Conservation (phyloP, 2,797 vertebrate species). For the Eulemur coronatus region DNA sequence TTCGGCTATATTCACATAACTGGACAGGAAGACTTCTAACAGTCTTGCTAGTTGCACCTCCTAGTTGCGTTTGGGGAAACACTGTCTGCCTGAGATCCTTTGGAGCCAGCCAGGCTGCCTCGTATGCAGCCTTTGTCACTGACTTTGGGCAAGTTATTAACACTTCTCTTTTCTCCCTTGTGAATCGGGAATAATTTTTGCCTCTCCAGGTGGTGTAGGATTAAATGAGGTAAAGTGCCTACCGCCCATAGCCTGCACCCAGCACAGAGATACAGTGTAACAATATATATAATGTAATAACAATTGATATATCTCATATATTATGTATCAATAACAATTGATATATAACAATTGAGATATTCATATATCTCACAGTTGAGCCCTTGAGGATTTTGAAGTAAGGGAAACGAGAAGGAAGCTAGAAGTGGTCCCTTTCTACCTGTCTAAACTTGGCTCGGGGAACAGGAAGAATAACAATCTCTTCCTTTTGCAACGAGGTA, state of each 20-base stretch:
- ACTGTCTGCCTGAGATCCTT: not conserved
- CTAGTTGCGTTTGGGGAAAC: not conserved
- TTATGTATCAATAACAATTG: too few relatives aligned
- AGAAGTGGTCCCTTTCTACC: constrained; percentile 55
- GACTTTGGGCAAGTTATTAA: not conserved
- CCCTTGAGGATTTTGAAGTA: not conserved
- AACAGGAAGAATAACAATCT: constrained; percentile 21
- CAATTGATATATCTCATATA: too few relatives aligned
- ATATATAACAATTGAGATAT: too few relatives aligned
- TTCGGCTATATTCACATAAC: not conserved
- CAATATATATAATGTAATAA: not conserved
- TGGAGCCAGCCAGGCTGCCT: not conserved
- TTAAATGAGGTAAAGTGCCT: not conserved
- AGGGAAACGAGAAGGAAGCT: not conserved
- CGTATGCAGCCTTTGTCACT: not conserved
- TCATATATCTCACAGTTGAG: constrained; percentile 21
- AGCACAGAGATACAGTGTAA: not conserved
- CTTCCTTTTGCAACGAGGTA: constrained; percentile 70
- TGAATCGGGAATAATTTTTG: constrained; percentile 9
- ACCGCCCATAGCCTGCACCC: not conserved
- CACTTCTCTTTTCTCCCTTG: not conserved
- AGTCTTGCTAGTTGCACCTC: not conserved
- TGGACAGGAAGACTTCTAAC: not conserved
- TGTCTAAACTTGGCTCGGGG: not conserved
- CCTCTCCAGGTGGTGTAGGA: not conserved